Percentiles rank a stretch among this genome's conserved stretches.
Conservation (phyloP, 2,888 invertebrate genomes). For the Thymelicus sylvestris region DNA sequence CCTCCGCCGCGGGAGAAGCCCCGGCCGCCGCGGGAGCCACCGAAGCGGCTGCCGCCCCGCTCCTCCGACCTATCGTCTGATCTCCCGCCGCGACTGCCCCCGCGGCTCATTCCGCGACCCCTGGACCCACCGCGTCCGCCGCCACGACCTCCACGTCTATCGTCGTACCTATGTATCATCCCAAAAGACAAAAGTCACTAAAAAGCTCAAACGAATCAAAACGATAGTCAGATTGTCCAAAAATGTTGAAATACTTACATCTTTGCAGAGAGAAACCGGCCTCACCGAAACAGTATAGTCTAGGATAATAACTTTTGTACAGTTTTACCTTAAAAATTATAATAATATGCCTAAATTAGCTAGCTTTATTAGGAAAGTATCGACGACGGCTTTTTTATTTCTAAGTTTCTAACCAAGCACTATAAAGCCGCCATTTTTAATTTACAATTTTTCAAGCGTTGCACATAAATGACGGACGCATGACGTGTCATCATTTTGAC, state of each 20-base stretch:
- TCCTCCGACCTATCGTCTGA: slow-evolving; percentile 77
- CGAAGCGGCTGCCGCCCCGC: slow-evolving; percentile 67
- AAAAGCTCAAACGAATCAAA: slow-evolving; percentile 40
- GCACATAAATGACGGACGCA: slow-evolving; percentile 14
- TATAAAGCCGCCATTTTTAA: slow-evolving; percentile 44
- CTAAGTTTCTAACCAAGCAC: slow-evolving; percentile 34
- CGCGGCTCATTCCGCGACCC: slow-evolving; percentile 45
- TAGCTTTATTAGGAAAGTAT: slow-evolving; percentile 18
- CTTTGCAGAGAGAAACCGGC: slow-evolving; percentile 39
- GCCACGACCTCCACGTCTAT: slow-evolving; percentile 76
- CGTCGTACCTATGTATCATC: slow-evolving; percentile 72
- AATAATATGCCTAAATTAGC: slow-evolving; percentile 20
- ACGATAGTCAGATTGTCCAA: slow-evolving; percentile 19
- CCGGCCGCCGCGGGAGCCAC: slow-evolving; percentile 64
- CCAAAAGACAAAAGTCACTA: slow-evolving; percentile 39
- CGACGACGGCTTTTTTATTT: slow-evolving; percentile 35
- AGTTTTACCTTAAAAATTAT: slow-evolving; percentile 13
- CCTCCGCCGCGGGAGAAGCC: slow-evolving; percentile 66
- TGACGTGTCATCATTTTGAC: slow-evolving; percentile 3
- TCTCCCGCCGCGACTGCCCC: slow-evolving; percentile 56
- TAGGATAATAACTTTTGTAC: slow-evolving; percentile 18
- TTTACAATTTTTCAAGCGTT: slow-evolving; percentile 37
- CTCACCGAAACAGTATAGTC: slow-evolving; percentile 16
- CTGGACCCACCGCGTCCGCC: slow-evolving; percentile 67
- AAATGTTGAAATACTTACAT: slow-evolving; percentile 59